phyloP scores from a whole-genome alignment of 2,797 vertebrate species.

The Hipposideros larvatus region DNA sequence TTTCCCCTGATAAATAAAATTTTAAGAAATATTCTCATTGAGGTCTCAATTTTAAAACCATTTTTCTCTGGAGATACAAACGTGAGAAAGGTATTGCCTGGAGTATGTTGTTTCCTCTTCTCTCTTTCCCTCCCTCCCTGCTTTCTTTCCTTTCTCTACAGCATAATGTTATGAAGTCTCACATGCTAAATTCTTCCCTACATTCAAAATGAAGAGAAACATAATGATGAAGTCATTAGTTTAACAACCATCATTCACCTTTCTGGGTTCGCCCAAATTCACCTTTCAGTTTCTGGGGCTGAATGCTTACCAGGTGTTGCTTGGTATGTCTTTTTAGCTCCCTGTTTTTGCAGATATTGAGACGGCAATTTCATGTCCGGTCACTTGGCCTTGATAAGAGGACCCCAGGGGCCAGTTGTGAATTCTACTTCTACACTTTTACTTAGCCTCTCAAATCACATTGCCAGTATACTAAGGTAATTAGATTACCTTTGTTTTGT shows the following conservation, averaged over 20 bases:
- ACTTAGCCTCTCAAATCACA: background rate
- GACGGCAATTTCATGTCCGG: background rate
- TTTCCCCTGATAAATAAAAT: background rate
- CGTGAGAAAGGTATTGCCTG: background rate
- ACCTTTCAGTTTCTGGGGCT: background rate
- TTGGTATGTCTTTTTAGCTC: background rate
- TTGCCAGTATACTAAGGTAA: background rate
- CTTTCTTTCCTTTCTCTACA: background rate
- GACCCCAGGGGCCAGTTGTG: background rate
- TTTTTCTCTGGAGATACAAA: background rate
- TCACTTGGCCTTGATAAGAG: background rate
- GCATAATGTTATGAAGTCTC: background rate
- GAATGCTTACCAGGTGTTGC: background rate
- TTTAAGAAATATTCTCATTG: background rate
- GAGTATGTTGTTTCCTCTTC: background rate
- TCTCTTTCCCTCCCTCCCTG: rapidly evolving
- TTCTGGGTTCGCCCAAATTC: background rate
- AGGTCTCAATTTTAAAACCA: background rate
- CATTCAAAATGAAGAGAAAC: background rate
- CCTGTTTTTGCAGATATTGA: background rate
- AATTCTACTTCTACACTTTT: background rate
- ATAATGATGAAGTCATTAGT: background rate
- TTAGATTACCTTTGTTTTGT: background rate
- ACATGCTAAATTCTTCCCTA: background rate
- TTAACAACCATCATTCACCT: background rate